phyloP scores from a whole-genome alignment of 2,888 invertebrate genomes.

The Pinctada fucata region DNA sequence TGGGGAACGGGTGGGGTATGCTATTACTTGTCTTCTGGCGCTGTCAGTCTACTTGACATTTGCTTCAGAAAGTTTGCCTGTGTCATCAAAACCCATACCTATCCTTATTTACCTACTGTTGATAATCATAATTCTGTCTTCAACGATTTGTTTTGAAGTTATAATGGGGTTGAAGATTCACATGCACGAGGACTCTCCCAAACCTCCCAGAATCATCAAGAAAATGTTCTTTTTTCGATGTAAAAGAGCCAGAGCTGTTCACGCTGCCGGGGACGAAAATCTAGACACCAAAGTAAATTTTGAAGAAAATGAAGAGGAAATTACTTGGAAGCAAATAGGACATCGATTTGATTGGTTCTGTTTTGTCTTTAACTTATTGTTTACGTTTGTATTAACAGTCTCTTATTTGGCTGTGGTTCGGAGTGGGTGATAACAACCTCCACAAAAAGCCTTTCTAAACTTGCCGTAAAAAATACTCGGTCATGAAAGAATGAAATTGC shows the following conservation, averaged over 20 bases:
- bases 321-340: background rate
- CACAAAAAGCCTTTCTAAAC: too few relatives aligned
- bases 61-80: slow-evolving; percentile 21
- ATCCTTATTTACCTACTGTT: slow-evolving; percentile 12
- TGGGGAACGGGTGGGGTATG: slow-evolving; percentile 28
- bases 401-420: too few relatives aligned
- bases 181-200: background rate
- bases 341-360: background rate
- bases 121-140: slow-evolving; percentile 5
- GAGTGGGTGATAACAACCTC: too few relatives aligned
- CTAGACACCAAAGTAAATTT: background rate
- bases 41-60: slow-evolving; percentile 20
- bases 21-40: slow-evolving; percentile 26
- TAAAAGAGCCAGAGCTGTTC: background rate
- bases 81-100: slow-evolving; percentile 25
- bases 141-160: slow-evolving; percentile 11
- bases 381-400: too few relatives aligned
- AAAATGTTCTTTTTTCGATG: too few relatives aligned
- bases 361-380: background rate
- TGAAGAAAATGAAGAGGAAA: background rate
- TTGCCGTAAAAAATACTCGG: too few relatives aligned
- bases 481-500: too few relatives aligned
- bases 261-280: background rate
- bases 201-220: background rate
- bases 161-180: slow-evolving; percentile 4